Percentiles rank a stretch among this genome's conserved stretches.
phyloP scores from a whole-genome alignment of 2,113 vertebrate genomes.

The Dryoscopus gambensis region DNA sequence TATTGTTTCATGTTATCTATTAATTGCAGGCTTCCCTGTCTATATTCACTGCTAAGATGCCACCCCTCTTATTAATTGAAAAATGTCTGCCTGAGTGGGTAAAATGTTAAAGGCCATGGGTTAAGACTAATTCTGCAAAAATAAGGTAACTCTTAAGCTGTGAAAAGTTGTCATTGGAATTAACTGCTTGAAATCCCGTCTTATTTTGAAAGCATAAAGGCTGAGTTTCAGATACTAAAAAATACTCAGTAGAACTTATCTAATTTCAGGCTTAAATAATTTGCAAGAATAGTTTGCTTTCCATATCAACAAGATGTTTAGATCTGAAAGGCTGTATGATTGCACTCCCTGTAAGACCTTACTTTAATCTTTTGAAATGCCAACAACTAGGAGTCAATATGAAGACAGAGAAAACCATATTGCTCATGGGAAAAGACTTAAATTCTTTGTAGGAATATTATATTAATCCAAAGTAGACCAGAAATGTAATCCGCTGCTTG shows the following conservation, averaged over 20 bases:
- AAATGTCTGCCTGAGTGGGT: not conserved
- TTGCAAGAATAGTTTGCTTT: not conserved
- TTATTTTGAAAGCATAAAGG: not conserved
- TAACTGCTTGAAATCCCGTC: constrained; percentile 7
- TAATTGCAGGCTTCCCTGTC: constrained; percentile 69
- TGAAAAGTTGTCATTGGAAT: constrained; percentile 29
- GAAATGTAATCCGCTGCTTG: not conserved
- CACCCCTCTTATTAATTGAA: constrained; percentile 24
- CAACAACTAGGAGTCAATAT: constrained; percentile 1
- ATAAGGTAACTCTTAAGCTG: not conserved
- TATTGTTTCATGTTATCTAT: constrained; percentile 83
- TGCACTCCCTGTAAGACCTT: not conserved
- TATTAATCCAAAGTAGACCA: constrained; percentile 7
- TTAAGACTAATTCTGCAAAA: constrained; percentile 47
- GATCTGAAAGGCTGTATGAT: not conserved
- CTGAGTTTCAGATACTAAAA: not conserved
- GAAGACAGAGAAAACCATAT: constrained; percentile 3
- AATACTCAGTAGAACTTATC: not conserved
- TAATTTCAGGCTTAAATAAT: constrained; percentile 7
- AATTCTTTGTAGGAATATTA: not conserved
- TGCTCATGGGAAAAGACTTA: constrained; percentile 2
- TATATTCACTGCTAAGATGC: constrained; percentile 35
- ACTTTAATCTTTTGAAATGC: constrained; percentile 44
- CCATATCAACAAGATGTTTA: not conserved
- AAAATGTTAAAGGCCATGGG: constrained; percentile 52